Conservation (phyloP, 2,888 invertebrate genomes). For the Gasteruption jaculator region DNA sequence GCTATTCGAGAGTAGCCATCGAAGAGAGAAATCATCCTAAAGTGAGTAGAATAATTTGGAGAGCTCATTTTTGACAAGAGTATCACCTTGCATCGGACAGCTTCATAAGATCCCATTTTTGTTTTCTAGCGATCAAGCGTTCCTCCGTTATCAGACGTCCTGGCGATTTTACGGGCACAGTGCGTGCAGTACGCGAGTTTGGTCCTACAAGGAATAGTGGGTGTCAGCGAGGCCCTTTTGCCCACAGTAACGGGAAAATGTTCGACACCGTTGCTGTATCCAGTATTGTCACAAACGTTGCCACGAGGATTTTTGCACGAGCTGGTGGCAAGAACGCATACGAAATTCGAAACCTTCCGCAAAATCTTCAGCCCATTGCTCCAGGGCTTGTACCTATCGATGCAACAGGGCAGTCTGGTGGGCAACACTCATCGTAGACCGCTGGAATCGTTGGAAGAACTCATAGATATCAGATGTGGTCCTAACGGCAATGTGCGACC, state of each 20-base stretch:
- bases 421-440: slow-evolving; percentile 65
- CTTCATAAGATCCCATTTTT: slow-evolving; percentile 16
- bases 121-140: slow-evolving; percentile 62
- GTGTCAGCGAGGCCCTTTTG: slow-evolving; percentile 35
- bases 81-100: no score
- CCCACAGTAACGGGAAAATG: slow-evolving; percentile 40
- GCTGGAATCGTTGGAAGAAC: slow-evolving; percentile 69
- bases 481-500: slow-evolving; percentile 68
- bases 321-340: slow-evolving; percentile 61
- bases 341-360: slow-evolving; percentile 59
- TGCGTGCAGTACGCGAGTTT: slow-evolving; percentile 61
- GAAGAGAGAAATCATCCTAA: slow-evolving; percentile 76
- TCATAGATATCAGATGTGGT: slow-evolving; percentile 75
- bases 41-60: slow-evolving; percentile 39
- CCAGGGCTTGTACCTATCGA: slow-evolving; percentile 65
- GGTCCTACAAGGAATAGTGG: slow-evolving; percentile 56
- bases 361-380: slow-evolving; percentile 65
- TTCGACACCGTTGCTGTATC: slow-evolving; percentile 65
- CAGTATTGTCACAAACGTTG: slow-evolving; percentile 66
- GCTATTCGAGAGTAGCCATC: slow-evolving; percentile 66
- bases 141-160: slow-evolving; percentile 67
- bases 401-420: slow-evolving; percentile 67
- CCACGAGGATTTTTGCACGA: slow-evolving; percentile 73
- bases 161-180: slow-evolving; percentile 57
- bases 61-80: no score